These are phyloP conservation scores for Globia sparganii DNA, from an alignment of 2,888 invertebrate genomes.

Conservation along the genomic window DNA sequence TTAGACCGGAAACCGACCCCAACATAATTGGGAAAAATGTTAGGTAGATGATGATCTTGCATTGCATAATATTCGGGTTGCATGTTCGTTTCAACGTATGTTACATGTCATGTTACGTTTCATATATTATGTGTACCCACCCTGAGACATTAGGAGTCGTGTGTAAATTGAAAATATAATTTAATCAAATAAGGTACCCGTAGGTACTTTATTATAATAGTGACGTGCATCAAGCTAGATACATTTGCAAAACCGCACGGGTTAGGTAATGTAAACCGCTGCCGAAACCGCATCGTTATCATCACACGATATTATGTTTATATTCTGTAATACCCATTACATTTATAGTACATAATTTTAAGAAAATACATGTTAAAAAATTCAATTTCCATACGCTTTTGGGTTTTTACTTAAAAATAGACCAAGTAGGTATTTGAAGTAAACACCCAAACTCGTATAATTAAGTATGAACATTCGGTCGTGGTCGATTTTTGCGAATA, in stretches of 20 bases:
- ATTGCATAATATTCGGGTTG: no score
- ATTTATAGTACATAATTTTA: slow-evolving; percentile 9
- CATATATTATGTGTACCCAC: no score
- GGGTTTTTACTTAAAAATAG: background rate
- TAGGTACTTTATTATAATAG: background rate
- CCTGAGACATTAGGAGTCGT: background rate
- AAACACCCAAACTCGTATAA: background rate
- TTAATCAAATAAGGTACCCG: background rate
- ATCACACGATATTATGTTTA: slow-evolving; percentile 56
- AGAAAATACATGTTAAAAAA: background rate
- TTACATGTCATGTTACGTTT: no score
- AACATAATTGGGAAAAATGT: no score
- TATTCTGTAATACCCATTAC: slow-evolving; percentile 27
- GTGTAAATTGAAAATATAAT: no score
- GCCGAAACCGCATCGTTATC: slow-evolving; percentile 64
- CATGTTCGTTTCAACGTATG: no score
- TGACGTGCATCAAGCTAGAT: slow-evolving; percentile 32
- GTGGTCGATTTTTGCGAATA: background rate
- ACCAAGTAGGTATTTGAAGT: background rate
- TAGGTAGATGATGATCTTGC: no score
- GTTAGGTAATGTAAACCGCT: slow-evolving; percentile 55
- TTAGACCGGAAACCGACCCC: no score
- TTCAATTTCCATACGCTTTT: background rate
- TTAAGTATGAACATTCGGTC: background rate
- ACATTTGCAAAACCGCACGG: slow-evolving; percentile 58